Evolutionary conservation across 2,888 invertebrate species (phyloP).

Genomic region (Hirtodrosophila histrioides): DNA sequence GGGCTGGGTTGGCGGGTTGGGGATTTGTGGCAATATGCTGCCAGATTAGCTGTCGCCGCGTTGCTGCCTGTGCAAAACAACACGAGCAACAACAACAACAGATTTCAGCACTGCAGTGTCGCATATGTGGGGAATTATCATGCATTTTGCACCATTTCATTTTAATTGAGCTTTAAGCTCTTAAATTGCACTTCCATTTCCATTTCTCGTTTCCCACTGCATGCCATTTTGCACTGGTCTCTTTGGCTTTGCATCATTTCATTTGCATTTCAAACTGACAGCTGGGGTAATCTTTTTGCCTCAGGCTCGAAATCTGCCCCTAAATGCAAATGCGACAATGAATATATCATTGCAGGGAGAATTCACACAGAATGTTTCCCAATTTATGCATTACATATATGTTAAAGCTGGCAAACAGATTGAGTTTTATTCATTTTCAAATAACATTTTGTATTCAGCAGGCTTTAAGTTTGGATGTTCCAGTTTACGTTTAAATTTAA

Average conservation of each 20-base stretch:
- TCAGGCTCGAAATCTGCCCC: neutral
- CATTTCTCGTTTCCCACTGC: slow-evolving; percentile 11
- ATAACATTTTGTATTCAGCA: neutral
- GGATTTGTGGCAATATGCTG: slow-evolving; percentile 44
- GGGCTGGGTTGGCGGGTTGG: neutral
- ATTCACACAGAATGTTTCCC: slow-evolving; percentile 8
- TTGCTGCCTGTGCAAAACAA: slow-evolving; percentile 44
- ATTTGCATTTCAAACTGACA: slow-evolving; percentile 37
- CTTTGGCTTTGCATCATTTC: slow-evolving; percentile 6
- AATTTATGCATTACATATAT: slow-evolving; percentile 31
- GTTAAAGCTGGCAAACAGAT: slow-evolving; percentile 3
- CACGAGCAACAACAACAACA: slow-evolving; percentile 34
- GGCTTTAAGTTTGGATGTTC: neutral
- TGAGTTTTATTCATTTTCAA: neutral
- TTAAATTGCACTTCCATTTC: slow-evolving; percentile 11
- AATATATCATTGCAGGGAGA: slow-evolving; percentile 26
- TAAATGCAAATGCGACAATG: slow-evolving; percentile 56
- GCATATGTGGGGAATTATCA: slow-evolving; percentile 63
- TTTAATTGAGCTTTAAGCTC: slow-evolving; percentile 64
- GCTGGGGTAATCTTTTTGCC: slow-evolving; percentile 5
- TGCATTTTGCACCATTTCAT: slow-evolving; percentile 55
- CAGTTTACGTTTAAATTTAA: neutral
- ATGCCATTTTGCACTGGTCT: neutral
- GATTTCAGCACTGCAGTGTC: slow-evolving; percentile 27
- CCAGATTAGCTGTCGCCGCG: slow-evolving; percentile 70